These are phyloP conservation scores for Phymatocera aterrima DNA, from an alignment of 2,888 invertebrate genomes.

Conservation along the genomic window DNA sequence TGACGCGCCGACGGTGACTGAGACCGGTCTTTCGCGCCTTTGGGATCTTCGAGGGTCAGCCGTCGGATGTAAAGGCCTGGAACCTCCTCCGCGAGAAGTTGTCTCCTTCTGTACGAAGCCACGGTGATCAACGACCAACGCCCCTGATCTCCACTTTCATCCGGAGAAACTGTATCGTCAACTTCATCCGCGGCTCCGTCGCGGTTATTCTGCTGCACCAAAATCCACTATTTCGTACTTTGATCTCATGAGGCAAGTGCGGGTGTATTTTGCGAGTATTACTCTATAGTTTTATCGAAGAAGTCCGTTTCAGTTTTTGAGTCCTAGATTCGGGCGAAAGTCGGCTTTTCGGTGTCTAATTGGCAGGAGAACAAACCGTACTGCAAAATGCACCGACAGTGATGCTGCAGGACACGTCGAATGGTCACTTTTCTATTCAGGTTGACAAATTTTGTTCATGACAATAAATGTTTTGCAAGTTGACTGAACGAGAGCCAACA, in stretches of 20 bases:
- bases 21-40: constrained; percentile 63
- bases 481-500: no score
- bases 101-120: constrained; percentile 70
- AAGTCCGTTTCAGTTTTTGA: no score
- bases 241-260: neutral
- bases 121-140: constrained; percentile 58
- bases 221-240: neutral
- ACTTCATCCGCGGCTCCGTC: neutral
- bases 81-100: constrained; percentile 71
- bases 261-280: no score
- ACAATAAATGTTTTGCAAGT: no score
- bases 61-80: constrained; percentile 71
- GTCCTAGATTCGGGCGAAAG: no score
- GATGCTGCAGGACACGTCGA: no score
- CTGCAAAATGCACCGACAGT: no score
- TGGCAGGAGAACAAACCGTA: no score
- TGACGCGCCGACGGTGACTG: constrained; percentile 67
- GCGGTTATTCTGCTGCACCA: neutral
- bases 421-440: no score
- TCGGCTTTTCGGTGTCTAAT: no score
- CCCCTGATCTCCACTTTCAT: constrained; percentile 1
- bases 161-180: neutral
- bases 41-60: constrained; percentile 71
- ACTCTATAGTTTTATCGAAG: no score
- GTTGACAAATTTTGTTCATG: no score